Conservation (phyloP, 2,113 vertebrate genomes). For the Caracal caracal region DNA sequence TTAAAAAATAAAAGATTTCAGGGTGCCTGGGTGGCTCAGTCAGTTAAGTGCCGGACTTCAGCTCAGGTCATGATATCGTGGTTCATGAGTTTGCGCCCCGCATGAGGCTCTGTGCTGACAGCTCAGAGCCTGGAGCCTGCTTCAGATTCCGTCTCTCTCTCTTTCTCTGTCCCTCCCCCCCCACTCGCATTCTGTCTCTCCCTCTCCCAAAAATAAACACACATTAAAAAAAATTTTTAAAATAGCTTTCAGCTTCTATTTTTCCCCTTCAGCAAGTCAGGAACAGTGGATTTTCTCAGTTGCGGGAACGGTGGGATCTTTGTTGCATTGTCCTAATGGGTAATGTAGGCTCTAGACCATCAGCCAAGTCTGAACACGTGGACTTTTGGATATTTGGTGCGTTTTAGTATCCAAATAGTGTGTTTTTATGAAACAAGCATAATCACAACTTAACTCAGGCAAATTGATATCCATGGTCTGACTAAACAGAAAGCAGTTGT, state of each 20-base stretch:
- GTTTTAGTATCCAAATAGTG: not conserved
- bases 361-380: not conserved
- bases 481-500: not conserved
- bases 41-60: too few species aligned
- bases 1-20: not conserved
- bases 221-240: too few species aligned
- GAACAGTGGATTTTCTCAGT: not conserved
- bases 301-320: not conserved
- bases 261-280: not conserved
- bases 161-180: too few species aligned
- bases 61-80: too few species aligned
- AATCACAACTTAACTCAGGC: not conserved
- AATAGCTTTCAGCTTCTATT: not conserved
- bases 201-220: too few species aligned
- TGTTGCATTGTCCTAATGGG: not conserved
- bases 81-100: too few species aligned
- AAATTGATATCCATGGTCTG: not conserved
- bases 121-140: too few species aligned
- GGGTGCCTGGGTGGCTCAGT: too few species aligned
- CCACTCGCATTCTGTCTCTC: too few species aligned
- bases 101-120: too few species aligned
- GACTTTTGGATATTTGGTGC: not conserved
- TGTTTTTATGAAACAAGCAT: not conserved
- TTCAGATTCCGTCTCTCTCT: too few species aligned
- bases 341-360: not conserved